A percentile compares a stretch with the other conserved stretches of the same genome.
Evolutionary conservation across 2,888 invertebrate genomes (phyloP).

Genomic region (Hypolimnas misippus): DNA sequence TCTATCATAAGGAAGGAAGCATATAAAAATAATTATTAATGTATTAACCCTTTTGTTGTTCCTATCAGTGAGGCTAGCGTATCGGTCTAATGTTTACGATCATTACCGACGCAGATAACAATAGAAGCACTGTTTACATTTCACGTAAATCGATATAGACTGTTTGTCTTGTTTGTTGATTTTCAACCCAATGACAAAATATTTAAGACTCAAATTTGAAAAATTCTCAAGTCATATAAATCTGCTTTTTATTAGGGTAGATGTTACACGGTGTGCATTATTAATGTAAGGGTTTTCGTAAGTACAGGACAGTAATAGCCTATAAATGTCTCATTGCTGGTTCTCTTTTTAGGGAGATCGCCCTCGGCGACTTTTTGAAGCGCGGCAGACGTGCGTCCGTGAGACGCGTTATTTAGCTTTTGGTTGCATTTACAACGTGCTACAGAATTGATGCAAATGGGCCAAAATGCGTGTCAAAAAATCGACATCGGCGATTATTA

Average conservation of each 20-base stretch:
- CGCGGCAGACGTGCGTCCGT: too few relatives aligned
- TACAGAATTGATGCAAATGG: too few relatives aligned
- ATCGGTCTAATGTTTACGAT: constrained; percentile 10
- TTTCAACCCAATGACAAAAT: not conserved
- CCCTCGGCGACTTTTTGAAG: too few relatives aligned
- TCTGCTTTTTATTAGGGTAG: not conserved
- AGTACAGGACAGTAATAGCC: not conserved
- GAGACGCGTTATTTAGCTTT: too few relatives aligned
- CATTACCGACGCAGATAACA: constrained; percentile 3
- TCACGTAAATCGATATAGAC: not conserved
- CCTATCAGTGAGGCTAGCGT: not conserved
- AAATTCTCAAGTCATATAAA: not conserved
- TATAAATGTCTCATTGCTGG: too few relatives aligned
- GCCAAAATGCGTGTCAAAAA: too few relatives aligned
- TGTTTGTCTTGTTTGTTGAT: not conserved
- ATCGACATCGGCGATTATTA: too few relatives aligned
- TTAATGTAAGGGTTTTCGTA: constrained; percentile 4
- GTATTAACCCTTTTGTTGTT: not conserved
- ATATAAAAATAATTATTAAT: not conserved
- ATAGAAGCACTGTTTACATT: constrained; percentile 10
- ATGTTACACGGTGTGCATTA: not conserved
- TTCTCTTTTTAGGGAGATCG: too few relatives aligned
- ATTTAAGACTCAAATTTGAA: not conserved
- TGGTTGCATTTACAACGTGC: too few relatives aligned
- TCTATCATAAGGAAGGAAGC: not conserved